These are phyloP conservation scores for Ferrisia virgata DNA, from an alignment of 2,888 invertebrate genomes.

Conservation along the genomic window DNA sequence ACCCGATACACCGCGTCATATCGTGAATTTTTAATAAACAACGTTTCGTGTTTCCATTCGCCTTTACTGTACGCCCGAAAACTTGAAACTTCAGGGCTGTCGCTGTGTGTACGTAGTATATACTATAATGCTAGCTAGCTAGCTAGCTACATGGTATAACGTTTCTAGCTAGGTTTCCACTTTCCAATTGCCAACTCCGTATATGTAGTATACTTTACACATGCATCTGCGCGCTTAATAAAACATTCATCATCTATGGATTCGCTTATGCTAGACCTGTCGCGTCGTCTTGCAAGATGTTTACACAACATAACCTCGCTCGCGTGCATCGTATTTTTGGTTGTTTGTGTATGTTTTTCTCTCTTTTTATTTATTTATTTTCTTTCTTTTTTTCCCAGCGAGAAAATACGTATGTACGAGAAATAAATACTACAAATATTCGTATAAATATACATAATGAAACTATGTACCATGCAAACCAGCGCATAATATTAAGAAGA, in stretches of 20 bases:
- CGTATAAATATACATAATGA: too few species aligned
- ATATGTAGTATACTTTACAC: too few species aligned
- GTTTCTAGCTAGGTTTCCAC: too few species aligned
- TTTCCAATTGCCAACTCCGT: conserved; percentile 9
- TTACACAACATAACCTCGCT: neutral
- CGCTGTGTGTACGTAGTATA: neutral
- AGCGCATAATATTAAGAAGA: too few species aligned
- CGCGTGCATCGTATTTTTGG: too few species aligned
- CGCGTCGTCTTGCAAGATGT: neutral
- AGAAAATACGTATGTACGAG: neutral
- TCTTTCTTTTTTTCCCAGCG: too few species aligned
- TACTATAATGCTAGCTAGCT: neutral
- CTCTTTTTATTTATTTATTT: too few species aligned
- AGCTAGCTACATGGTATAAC: too few species aligned
- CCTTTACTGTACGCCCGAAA: neutral
- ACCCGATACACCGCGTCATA: conserved; percentile 6
- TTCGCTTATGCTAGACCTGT: neutral
- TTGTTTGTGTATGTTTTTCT: neutral
- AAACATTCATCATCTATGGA: neutral
- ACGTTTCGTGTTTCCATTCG: conserved; percentile 18
- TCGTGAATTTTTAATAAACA: conserved; percentile 27
- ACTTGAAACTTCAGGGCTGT: neutral
- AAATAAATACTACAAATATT: too few species aligned
- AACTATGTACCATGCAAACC: too few species aligned
- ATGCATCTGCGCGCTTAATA: conserved; percentile 5